Evolutionary conservation across 2,888 invertebrate genomes (phyloP).

Genomic region (Erebia aethiops): DNA sequence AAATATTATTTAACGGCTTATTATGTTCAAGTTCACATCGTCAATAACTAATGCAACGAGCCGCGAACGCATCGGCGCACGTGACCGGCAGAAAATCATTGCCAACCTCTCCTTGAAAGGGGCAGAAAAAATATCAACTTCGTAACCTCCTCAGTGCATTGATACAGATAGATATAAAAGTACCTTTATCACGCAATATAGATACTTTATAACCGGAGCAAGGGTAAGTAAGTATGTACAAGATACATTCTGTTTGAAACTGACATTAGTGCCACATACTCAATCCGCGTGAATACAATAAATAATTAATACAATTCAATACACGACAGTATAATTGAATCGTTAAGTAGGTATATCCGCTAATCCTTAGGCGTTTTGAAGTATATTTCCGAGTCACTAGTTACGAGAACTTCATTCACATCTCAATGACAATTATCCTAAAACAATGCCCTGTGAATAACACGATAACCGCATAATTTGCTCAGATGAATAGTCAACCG

Average conservation of each 20-base stretch:
- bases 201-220: conserved; percentile 31
- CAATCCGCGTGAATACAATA: conserved; percentile 35
- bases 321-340: conserved; percentile 62
- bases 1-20: conserved; percentile 39
- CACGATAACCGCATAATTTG: conserved; percentile 64
- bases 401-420: conserved; percentile 50
- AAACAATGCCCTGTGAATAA: conserved; percentile 70
- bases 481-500: conserved; percentile 66
- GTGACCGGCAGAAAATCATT: conserved; percentile 57
- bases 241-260: conserved; percentile 13
- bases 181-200: conserved; percentile 19
- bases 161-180: conserved; percentile 19
- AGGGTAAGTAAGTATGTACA: conserved; percentile 25
- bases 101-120: conserved; percentile 57
- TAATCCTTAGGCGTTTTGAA: conserved; percentile 62
- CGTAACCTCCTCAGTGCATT: conserved; percentile 22
- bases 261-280: conserved; percentile 49
- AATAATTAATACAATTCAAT: no score
- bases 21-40: conserved; percentile 44
- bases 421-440: conserved; percentile 74
- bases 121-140: conserved; percentile 45
- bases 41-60: conserved; percentile 45
- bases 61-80: conserved; percentile 53
- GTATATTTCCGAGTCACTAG: conserved; percentile 56
- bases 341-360: conserved; percentile 56